Conservation (phyloP, 2,113 vertebrate species). For the Tylochromis polylepis region DNA sequence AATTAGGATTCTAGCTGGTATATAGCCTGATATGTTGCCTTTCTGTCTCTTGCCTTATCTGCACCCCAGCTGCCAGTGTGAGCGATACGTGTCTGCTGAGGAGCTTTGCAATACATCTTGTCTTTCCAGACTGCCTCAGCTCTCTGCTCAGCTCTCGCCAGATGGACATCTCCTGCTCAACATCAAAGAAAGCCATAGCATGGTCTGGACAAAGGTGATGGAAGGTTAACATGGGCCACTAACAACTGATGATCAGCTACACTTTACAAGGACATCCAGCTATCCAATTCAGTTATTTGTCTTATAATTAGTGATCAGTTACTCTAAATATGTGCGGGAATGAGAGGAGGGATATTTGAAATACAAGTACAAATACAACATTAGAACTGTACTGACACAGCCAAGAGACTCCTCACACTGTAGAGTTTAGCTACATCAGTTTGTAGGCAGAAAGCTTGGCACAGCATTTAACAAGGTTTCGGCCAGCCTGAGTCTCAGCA, state of each 20-base stretch:
- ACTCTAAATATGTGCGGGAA: not conserved
- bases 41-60: not conserved
- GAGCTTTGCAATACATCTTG: conserved; percentile 85
- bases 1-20: not conserved
- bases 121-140: conserved; percentile 72
- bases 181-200: conserved; percentile 52
- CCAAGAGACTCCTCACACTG: not conserved
- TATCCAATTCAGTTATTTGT: not conserved
- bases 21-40: not conserved
- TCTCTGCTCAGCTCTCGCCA: conserved; percentile 71
- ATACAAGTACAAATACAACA: not conserved
- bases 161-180: conserved; percentile 75
- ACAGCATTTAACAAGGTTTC: not conserved
- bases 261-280: not conserved
- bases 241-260: not conserved
- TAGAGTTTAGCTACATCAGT: not conserved
- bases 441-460: not conserved
- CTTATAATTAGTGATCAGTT: not conserved
- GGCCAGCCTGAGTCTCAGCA: not conserved
- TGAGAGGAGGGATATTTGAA: not conserved
- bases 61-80: conserved; percentile 80
- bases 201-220: conserved; percentile 51
- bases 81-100: conserved; percentile 80
- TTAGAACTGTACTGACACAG: not conserved
- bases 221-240: not conserved